phyloP scores from a whole-genome alignment of 1,140 invertebrate species.

The Aporrectodea caliginosa region DNA sequence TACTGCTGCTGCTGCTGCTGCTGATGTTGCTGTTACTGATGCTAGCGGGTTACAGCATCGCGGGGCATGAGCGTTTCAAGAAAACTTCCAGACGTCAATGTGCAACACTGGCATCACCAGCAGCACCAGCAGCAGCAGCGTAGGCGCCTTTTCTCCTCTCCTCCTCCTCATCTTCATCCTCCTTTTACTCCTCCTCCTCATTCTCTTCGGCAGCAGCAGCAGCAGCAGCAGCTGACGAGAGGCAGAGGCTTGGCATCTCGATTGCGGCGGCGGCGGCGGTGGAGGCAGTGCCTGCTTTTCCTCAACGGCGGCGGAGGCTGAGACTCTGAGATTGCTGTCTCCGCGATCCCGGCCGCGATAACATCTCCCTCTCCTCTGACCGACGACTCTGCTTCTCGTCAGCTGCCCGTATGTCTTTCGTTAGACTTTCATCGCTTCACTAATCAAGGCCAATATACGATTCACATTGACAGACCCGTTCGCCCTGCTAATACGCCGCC shows the following conservation, averaged over 20 bases:
- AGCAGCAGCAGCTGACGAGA: background rate
- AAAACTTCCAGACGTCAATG: too few species aligned
- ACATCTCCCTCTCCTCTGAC: background rate
- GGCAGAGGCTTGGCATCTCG: background rate
- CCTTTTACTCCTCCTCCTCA: background rate
- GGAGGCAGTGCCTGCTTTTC: too few species aligned
- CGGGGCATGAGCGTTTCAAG: too few species aligned
- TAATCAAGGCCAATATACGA: background rate
- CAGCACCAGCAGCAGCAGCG: background rate
- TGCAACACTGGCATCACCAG: background rate
- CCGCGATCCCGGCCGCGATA: too few species aligned
- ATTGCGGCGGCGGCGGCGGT: too few species aligned
- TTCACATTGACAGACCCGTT: background rate
- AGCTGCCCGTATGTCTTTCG: background rate
- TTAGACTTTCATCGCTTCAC: background rate
- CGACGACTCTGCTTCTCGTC: too few species aligned
- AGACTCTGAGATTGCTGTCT: too few species aligned
- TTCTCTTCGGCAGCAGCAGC: background rate
- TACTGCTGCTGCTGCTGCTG: slow-evolving; percentile 1
- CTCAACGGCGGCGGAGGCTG: too few species aligned
- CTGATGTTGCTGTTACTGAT: too few species aligned
- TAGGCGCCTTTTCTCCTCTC: background rate
- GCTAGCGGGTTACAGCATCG: too few species aligned
- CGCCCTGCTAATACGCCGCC: background rate
- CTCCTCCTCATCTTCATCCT: background rate